Conservation (phyloP, 2,888 invertebrate species). For the Antheraea assamensis region DNA sequence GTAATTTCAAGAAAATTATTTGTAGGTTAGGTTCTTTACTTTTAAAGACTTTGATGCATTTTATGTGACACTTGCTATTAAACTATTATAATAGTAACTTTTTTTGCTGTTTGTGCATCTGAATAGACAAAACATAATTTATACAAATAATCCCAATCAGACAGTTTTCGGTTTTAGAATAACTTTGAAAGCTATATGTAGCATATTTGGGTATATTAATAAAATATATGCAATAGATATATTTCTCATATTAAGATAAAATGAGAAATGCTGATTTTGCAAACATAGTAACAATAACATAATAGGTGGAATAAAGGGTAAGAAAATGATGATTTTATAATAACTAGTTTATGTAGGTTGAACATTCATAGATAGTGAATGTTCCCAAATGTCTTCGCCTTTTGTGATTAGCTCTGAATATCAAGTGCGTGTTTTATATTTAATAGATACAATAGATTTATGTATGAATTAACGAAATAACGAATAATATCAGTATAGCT, state of each 20-base stretch:
- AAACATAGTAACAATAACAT: slow-evolving; percentile 36
- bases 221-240: slow-evolving; percentile 57
- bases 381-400: too few relatives aligned
- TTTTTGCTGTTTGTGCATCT: neutral
- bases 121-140: neutral
- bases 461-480: too few relatives aligned
- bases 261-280: slow-evolving; percentile 70
- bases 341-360: too few relatives aligned
- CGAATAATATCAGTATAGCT: too few relatives aligned
- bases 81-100: neutral
- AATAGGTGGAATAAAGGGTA: too few relatives aligned
- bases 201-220: slow-evolving; percentile 36
- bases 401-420: too few relatives aligned
- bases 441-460: too few relatives aligned
- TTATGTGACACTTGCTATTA: neutral
- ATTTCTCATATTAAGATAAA: slow-evolving; percentile 50
- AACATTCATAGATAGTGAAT: too few relatives aligned
- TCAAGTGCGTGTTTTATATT: too few relatives aligned
- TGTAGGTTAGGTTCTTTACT: slow-evolving; percentile 3
- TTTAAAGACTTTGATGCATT: neutral
- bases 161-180: slow-evolving; percentile 14
- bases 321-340: too few relatives aligned
- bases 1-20: neutral
- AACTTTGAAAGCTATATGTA: neutral
- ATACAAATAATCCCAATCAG: slow-evolving; percentile 1